Base-by-base conservation (phyloP, 2,888 invertebrate genomes). In the Leptinotarsa tumamoca region DNA sequence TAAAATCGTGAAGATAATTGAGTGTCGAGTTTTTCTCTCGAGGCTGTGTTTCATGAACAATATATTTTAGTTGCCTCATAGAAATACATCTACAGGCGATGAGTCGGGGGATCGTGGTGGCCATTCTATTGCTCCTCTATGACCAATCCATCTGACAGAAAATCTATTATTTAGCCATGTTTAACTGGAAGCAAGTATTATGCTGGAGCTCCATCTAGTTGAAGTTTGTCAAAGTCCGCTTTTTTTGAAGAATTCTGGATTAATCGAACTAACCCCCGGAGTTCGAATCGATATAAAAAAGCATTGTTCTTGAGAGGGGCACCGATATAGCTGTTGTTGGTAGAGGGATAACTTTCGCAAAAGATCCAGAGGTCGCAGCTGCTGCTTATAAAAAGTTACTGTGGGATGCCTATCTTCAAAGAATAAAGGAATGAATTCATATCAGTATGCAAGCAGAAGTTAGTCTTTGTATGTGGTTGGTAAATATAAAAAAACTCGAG, bases 261-360 rank as follows among this genome's bases (percentile, higher is more conserved):
- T 96, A 18, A 90, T 99, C 67, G 97, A 98, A 86, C 90, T 99
- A 80, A 98, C 98, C 4, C 98, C 98, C 15, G 98, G 98, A 56
- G 97, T 98, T 0, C 94, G 95, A 85, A 88, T 97, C 14, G 90
- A 90, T 7, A 90, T 90, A 77, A 90, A 91, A 17, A 90, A 90
- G 91, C 81, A 96, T 96, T 4, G 92, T 99, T 5, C 87, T 92
- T 66, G 91, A 94, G 68, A 92, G 93, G 80, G 96, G 96, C 27
- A 97, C 96, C 61, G 99, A 99, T 89, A 90, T 99, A 66, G 94
- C 96, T 49, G 98, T 99, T 14, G 98, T 99, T 1, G 99, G 99
- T 0, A 91, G 99, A 81, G 99, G 97, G 0, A 96, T 99, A 80
- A 91, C 93, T 0, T 89, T 93, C 79, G 91, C 94, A 0, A 87